Evolutionary conservation across 2,888 invertebrate genomes (phyloP).

Genomic region (Prostheceraeus crozeri): DNA sequence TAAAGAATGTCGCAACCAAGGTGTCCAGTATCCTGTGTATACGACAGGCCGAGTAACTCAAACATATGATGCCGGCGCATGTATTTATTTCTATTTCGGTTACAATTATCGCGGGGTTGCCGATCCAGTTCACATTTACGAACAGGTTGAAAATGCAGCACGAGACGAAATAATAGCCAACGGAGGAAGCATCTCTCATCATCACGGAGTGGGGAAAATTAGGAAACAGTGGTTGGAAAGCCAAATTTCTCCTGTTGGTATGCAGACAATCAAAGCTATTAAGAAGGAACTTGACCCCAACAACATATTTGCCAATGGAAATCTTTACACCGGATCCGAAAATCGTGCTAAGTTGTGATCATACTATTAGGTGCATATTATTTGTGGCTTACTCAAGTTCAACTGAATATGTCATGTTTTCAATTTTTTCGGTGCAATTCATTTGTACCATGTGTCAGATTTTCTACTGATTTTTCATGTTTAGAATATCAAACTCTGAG

Average conservation of each 20-base stretch:
- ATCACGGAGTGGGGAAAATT: constrained; percentile 88
- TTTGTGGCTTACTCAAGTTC: too few species aligned
- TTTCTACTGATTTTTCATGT: too few species aligned
- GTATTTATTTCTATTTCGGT: constrained; percentile 87
- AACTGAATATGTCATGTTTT: too few species aligned
- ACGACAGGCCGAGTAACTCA: constrained; percentile 52
- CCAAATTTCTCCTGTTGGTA: constrained; percentile 75
- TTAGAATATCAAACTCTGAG: too few species aligned
- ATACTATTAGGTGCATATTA: too few species aligned
- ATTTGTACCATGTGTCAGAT: too few species aligned
- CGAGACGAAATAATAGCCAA: constrained; percentile 81
- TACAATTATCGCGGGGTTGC: constrained; percentile 64
- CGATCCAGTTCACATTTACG: constrained; percentile 73
- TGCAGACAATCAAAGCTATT: constrained; percentile 69
- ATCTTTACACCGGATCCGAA: too few species aligned
- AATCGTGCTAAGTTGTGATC: too few species aligned
- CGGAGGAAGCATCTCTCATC: constrained; percentile 87
- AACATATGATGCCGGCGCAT: constrained; percentile 81
- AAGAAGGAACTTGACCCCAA: constrained; percentile 82
- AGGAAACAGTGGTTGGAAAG: constrained; percentile 76
- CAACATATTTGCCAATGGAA: constrained; percentile 83
- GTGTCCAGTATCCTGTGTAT: constrained; percentile 58
- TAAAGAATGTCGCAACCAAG: constrained; percentile 59
- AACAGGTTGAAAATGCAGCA: constrained; percentile 72
- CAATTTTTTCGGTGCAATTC: too few species aligned